These are phyloP conservation scores for Mesitornis unicolor DNA, from an alignment of 2,113 vertebrate genomes.

Conservation along the genomic window DNA sequence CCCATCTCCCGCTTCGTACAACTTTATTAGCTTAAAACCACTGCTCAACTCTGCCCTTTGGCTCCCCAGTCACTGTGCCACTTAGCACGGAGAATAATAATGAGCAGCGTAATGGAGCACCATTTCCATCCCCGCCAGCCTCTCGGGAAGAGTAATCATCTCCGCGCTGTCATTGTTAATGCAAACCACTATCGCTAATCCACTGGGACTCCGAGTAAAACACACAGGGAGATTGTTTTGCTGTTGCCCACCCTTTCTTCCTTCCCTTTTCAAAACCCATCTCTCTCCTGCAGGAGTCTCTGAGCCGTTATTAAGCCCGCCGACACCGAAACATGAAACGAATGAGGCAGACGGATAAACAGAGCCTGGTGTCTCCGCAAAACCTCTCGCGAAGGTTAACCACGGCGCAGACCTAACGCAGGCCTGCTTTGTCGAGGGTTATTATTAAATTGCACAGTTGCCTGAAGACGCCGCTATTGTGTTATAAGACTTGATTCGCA, in stretches of 20 bases:
- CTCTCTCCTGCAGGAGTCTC: background rate
- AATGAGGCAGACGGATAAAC: background rate
- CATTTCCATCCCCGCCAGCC: constrained; percentile 33
- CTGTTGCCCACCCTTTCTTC: background rate
- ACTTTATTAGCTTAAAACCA: constrained; percentile 53
- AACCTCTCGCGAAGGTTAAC: background rate
- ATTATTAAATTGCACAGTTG: background rate
- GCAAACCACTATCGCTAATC: constrained; percentile 27
- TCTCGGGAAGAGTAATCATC: constrained; percentile 52
- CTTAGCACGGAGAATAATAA: constrained; percentile 49
- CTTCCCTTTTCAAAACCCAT: background rate
- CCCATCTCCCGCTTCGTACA: constrained; percentile 8
- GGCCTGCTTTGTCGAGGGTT: background rate
- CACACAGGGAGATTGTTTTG: constrained; percentile 33
- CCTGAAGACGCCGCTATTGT: background rate
- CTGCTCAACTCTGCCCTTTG: constrained; percentile 28
- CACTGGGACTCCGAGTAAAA: constrained; percentile 8
- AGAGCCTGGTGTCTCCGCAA: background rate
- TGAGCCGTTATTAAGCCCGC: constrained; percentile 17
- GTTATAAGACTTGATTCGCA: background rate
- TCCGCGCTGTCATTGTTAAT: constrained; percentile 43
- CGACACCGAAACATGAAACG: background rate
- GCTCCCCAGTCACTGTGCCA: background rate
- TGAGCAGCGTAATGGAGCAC: constrained; percentile 27
- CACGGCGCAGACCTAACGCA: background rate